Conservation (phyloP, 2,113 vertebrate genomes). For the Nothobranchius kuhntae region DNA sequence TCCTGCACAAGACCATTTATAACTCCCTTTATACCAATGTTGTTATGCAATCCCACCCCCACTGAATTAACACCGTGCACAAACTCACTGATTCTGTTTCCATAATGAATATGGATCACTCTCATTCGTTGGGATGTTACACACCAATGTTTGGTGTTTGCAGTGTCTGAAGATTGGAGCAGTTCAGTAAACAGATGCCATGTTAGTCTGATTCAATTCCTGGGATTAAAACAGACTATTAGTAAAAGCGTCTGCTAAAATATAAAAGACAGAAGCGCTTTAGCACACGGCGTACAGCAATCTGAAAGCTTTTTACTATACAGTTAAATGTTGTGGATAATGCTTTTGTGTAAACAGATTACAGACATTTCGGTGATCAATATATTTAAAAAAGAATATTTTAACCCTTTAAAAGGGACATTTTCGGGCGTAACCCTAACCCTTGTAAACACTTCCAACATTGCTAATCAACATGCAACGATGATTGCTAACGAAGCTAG, state of each 20-base stretch:
- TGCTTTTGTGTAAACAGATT: too few species aligned
- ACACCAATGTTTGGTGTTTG: slow-evolving; percentile 36
- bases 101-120: slow-evolving; percentile 74
- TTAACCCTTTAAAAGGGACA: too few species aligned
- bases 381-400: too few species aligned
- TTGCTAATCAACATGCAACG: not conserved
- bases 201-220: slow-evolving; percentile 29
- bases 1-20: slow-evolving; percentile 59
- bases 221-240: slow-evolving; percentile 28
- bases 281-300: too few species aligned
- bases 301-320: too few species aligned
- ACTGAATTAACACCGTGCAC: too few species aligned
- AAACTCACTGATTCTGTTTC: slow-evolving; percentile 85
- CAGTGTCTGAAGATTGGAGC: slow-evolving; percentile 21
- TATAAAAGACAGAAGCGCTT: too few species aligned
- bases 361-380: too few species aligned
- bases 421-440: too few species aligned
- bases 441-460: not conserved
- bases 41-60: too few species aligned
- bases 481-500: not conserved
- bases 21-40: not conserved
- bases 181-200: slow-evolving; percentile 59
- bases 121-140: slow-evolving; percentile 35
- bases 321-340: too few species aligned
- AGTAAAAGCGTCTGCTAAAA: slow-evolving; percentile 32